phyloP scores from a whole-genome alignment of 2,113 vertebrate genomes.

The Macquaria australasica region DNA sequence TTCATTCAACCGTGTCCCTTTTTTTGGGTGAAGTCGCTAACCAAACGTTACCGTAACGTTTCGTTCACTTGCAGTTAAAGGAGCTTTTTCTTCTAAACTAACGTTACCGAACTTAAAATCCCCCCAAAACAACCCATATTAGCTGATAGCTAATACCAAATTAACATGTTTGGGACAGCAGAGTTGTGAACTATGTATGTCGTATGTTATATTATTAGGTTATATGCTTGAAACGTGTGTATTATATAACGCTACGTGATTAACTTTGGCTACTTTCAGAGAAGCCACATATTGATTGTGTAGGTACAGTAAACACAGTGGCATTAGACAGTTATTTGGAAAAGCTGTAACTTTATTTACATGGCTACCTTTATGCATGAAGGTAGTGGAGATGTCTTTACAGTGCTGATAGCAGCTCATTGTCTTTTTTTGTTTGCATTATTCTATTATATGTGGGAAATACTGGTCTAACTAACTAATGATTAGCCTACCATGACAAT shows the following conservation, averaged over 20 bases:
- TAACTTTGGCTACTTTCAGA: background rate
- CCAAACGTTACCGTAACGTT: background rate
- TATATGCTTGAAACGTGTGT: background rate
- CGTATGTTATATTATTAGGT: too few relatives aligned
- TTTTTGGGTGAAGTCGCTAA: background rate
- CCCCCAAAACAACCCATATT: background rate
- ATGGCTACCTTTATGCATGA: background rate
- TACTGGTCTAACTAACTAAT: background rate
- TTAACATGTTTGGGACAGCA: fast-evolving
- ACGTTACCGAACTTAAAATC: background rate
- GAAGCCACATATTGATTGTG: background rate
- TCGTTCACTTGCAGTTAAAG: background rate
- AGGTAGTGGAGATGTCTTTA: background rate
- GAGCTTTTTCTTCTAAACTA: background rate
- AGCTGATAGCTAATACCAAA: background rate
- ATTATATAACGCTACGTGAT: background rate
- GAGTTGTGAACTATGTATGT: background rate
- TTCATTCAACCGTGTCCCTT: too few relatives aligned
- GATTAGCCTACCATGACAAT: background rate
- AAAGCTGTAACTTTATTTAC: background rate
- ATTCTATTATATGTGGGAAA: background rate
- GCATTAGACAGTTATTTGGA: background rate
- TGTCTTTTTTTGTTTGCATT: background rate
- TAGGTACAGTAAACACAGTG: background rate
- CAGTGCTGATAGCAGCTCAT: background rate